Base-by-base conservation (phyloP, 2,113 vertebrate genomes). In the Melanerpes formicivorus region DNA sequence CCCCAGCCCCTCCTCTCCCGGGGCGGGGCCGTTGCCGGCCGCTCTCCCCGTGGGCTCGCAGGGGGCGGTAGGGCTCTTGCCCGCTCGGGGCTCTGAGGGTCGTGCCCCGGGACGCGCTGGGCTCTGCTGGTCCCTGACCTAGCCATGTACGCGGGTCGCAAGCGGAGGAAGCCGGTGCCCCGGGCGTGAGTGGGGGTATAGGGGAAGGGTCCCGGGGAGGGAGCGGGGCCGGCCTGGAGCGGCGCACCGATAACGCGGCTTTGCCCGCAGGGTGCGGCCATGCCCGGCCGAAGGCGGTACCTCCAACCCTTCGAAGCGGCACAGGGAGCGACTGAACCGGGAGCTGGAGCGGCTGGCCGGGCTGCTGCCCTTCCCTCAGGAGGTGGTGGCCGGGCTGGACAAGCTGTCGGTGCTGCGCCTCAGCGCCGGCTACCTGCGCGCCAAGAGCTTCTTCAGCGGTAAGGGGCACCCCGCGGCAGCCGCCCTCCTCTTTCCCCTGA, bases 301-400 rank as follows among this genome's bases (percentile, higher is more conserved):
- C 87, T 97, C 97, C 29, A 98, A 97, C 83, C 97, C 97, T 3
- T 98, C 97, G 59, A 97, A 96, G 72, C 94, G 97, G 26, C 98
- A 98, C 89, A 88, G 97, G 69, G 97, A 97, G 79, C 94, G 97
- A 63, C 87, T 98, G 65, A 98, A 98, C 88, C 84, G 93, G 6
- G 97, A 98, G 86, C 79, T 97, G 92, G 98, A 97, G 71, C 95
- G 94, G 52, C 94, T 98, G 88, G 96, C 94, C 1, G 84, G 79
- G 48, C 88, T 97, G 9, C 94, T 97, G 83, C 97, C 97, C 34
- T 98, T 98, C 71, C 90, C 97, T 1, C 88, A 94, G 21, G 97
- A 98, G 30, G 95, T 97, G 67, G 92, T 96, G 52, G 95, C 97
- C 34, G 96, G 96, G 5, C 92, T 97, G 92, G 97, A 98, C 87